Base-by-base conservation (phyloP, 2,113 vertebrate genomes). In the Ranitomeya variabilis region DNA sequence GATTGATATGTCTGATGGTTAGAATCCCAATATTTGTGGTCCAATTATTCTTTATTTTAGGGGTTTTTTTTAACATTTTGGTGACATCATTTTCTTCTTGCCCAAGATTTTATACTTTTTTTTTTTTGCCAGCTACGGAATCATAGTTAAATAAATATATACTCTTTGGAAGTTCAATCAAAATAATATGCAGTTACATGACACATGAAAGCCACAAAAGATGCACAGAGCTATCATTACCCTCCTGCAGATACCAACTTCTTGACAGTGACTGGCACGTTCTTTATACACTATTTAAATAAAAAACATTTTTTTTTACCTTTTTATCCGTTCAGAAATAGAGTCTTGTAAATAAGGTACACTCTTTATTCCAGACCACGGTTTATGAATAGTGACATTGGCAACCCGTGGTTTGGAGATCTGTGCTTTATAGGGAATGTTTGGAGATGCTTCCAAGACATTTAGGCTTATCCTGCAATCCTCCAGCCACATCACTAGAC, bases 111-210 rank as follows among this genome's bases (percentile, higher is more conserved):
- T 54, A 7, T 59, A 12, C 11, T 2, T 62, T 54, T 52, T 45
- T 52, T 45, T 31, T 7, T 51, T 74, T 7, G 3, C 66, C 64
- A 80, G 57, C 64, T 69, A 45, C 13, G 15, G 23, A 88, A 54
- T 83, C 80, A 76, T 73, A 83, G 67, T 74, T 76, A 31, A 88
- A 88, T 69, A 89, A 89, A 89, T 74, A 60, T 13, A 77, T 21
- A 9, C 45, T 83, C 71, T 67, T 19, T n/a, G 23, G 37, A 73
- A 84, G 71, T 66, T 83, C 80, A 84, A 83, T 64, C 71, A 77
- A 89, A 89, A 60, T 84, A 83, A 89, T 78, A 8, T 71, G 86
- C 77, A 87, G 86, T 84, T 84, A 89, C 26, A 66, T 54, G 80
- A 83, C 87, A 83, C 69, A 83, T 78, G 21, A 14, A 76, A 83